Conservation (phyloP, 2,888 invertebrate species). For the Scrobipalpa costella region DNA sequence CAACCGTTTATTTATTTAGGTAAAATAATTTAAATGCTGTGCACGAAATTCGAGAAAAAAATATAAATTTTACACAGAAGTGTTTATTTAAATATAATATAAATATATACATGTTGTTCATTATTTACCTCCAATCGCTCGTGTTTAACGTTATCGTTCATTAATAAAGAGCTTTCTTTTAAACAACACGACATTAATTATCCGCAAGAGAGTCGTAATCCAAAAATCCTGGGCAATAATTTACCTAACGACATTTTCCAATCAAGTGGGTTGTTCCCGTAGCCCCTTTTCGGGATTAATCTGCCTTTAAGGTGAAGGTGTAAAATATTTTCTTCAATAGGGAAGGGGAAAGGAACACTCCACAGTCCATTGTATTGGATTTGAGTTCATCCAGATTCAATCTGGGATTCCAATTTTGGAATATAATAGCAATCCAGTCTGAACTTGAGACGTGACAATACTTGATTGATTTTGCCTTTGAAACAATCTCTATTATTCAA, state of each 20-base stretch:
- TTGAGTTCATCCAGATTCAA: background rate
- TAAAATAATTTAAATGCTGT: no score
- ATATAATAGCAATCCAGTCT: background rate
- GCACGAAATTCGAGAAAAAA: no score
- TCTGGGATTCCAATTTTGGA: constrained; percentile 8
- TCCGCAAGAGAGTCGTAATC: constrained; percentile 13
- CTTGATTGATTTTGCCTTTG: background rate
- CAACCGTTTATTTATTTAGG: no score
- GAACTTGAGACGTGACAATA: background rate
- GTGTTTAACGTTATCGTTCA: background rate
- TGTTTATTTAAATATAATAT: background rate
- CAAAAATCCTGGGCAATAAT: constrained; percentile 24
- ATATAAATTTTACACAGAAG: no score
- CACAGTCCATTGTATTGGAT: constrained; percentile 4
- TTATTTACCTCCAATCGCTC: background rate
- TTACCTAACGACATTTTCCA: constrained; percentile 26
- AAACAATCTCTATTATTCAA: background rate
- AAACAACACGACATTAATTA: constrained; percentile 15
- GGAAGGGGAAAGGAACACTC: constrained; percentile 6
- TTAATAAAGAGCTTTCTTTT: constrained; percentile 9
- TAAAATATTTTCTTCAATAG: constrained; percentile 37
- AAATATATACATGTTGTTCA: background rate
- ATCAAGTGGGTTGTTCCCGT: constrained; percentile 22
- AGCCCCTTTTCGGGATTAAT: constrained; percentile 41
- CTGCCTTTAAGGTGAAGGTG: constrained; percentile 35